These are phyloP conservation scores for Agrypnia vestita DNA, from an alignment of 1,140 invertebrate species.

Conservation along the genomic window DNA sequence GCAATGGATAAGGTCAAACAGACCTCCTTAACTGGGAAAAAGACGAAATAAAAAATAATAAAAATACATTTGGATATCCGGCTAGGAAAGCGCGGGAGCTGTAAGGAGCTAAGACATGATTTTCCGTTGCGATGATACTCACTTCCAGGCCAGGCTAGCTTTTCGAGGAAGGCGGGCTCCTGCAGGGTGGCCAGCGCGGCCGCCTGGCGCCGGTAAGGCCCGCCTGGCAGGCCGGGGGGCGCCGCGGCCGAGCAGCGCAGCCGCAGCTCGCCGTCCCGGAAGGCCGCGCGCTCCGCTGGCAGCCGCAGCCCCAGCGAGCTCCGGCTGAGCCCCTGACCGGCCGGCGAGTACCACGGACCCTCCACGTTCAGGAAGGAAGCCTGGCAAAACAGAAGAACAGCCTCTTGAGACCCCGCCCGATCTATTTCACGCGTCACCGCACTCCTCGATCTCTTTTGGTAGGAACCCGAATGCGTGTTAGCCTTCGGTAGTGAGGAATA, in stretches of 20 bases:
- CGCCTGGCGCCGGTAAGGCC: slow-evolving; percentile 41
- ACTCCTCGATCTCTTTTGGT: too few relatives aligned
- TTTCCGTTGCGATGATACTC: neutral
- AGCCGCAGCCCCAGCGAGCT: slow-evolving; percentile 32
- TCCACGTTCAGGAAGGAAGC: slow-evolving; percentile 42
- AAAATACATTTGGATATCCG: too few relatives aligned
- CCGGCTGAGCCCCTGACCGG: slow-evolving; percentile 23
- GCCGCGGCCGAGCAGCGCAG: slow-evolving; percentile 47
- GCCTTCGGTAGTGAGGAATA: too few relatives aligned
- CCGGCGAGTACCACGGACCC: slow-evolving; percentile 1
- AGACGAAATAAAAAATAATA: too few relatives aligned
- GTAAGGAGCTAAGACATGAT: too few relatives aligned
- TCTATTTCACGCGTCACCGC: too few relatives aligned
- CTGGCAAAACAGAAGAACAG: too few relatives aligned
- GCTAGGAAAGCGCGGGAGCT: too few relatives aligned
- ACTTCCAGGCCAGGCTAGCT: slow-evolving; percentile 46
- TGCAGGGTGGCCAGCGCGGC: slow-evolving; percentile 36
- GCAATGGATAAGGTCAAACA: too few relatives aligned
- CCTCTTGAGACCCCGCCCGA: too few relatives aligned
- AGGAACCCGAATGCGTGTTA: too few relatives aligned
- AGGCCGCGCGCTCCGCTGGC: slow-evolving; percentile 40
- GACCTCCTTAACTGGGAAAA: too few relatives aligned
- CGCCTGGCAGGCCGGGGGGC: slow-evolving; percentile 47
- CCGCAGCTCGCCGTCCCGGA: slow-evolving; percentile 35
- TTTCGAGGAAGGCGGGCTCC: neutral